Evolutionary conservation across 2,888 invertebrate species (phyloP), one percentile per base, ranked within the genome.

Genomic region (Allacma fusca): DNA sequence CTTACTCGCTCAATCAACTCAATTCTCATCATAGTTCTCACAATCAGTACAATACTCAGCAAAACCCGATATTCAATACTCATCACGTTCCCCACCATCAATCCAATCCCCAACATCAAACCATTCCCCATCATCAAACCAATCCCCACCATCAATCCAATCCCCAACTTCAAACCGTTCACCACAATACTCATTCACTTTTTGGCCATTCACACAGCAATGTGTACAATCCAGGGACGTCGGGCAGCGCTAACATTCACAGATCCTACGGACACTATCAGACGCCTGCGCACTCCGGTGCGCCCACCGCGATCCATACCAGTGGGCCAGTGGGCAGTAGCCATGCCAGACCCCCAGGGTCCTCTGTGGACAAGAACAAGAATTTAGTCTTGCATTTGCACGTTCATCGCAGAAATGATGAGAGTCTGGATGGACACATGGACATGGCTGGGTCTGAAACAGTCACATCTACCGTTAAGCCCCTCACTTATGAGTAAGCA

Each of bases 301-400:
- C 0, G 4, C 26, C 26, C 9, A 21, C 29, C 21, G 23, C 21
- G 1, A 57, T 34, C 4, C 29, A 44, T 29, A 13, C 16, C 16
- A 19, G 19, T n/a, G 2, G 50, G 26, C 26, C 50, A 44, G 13
- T 24, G 40, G 13, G n/a, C 13, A n/a, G 16, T n/a, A n/a, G 13
- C 24, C 65, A 65, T 7, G 23, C 0, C 13, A 1, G 65, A 2
- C 65, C 65, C 24, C 1, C 67, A 23, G 24, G 21, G 24, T 65
- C 43, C 2, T 21, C 24, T 7, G 59, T 64, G 12, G 76, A 78
- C 28, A 80, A 80, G 65, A 83, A 83, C 50, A 82, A 82, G 62
- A 84, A 84, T 71, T 78, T 83, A 0, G 83, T 83, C 19, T 67
- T 84, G 0, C 83, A 83, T 76, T 77, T 84, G 7, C 84, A 84